Base-by-base conservation (phyloP, 2,888 invertebrate species). In the Philhelius pedissequus region DNA sequence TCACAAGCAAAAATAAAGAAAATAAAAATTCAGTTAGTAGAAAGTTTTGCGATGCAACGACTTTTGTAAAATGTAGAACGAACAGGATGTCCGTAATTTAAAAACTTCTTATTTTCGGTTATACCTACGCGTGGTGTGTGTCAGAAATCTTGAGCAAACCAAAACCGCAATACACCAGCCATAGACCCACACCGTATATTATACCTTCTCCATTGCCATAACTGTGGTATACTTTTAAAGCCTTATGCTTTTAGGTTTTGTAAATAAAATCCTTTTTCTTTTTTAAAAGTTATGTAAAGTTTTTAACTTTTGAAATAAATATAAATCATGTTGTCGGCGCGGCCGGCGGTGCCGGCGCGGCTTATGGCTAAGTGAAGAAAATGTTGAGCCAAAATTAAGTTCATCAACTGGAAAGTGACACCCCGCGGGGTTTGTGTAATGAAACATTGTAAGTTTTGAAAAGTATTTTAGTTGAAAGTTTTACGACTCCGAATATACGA, bases 21-120 rank as follows among this genome's bases (percentile, higher is more conserved):
- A 74, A 20, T 13, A 62, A 27, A 22, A 74, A 80, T 52, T 80
- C 54, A 69, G 35, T 69, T 54, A 27, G 30, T 11, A 40, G 27
- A 75, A 75, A 80, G 70, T 75, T 80, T 75, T 43, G 43, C 43
- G 62, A 32, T 35, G 56, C 64, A 66, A 45, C 40, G 40, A 64
- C 52, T 69, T 43, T 69, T 8, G 40, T 40, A 30, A 48, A 80
- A 64, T 68, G 27, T 54, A 56, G 62, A 40, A 45, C 50, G 58
- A 66, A 27, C 38, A 64, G 52, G 27, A 76, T 76, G 70, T 60
- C 43, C 50, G 64, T 76, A 71, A 81, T 76, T 81, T 81, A 66
- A 58, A 76, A 81, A 76, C 43, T 76, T 76, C 58, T 70, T 76
- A 20, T 35, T 54, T 50, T 18, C 54, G 18, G 38, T 27, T 52